Conservation (phyloP, 1,140 invertebrate species). For the Adoxophyes honmai region DNA sequence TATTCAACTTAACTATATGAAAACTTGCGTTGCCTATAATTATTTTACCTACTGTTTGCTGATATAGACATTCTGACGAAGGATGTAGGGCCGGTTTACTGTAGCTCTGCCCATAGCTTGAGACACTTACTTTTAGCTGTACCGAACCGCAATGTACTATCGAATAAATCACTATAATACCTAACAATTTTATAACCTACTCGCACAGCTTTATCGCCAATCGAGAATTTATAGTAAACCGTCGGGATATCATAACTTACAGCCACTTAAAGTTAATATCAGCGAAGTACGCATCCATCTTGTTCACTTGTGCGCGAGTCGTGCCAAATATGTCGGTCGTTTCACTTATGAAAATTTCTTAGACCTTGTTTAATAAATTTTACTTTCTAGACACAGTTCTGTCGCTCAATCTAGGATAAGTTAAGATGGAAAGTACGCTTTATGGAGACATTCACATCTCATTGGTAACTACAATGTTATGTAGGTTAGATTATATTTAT, state of each 20-base stretch:
- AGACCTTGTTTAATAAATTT: constrained; percentile 3
- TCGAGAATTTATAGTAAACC: constrained; percentile 9
- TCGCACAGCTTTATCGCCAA: background rate
- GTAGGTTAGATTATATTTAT: no score
- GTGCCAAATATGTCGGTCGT: constrained; percentile 7
- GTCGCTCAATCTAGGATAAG: no score
- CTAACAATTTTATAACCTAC: background rate
- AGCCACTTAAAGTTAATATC: constrained; percentile 9
- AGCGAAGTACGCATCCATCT: constrained; percentile 6
- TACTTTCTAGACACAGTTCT: background rate
- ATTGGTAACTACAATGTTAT: no score
- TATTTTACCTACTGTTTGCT: no score
- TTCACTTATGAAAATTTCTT: constrained; percentile 13
- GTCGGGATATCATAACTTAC: constrained; percentile 12
- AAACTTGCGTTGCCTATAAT: no score
- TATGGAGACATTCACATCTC: no score
- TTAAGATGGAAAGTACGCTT: no score
- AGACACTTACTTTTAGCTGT: background rate
- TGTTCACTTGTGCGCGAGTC: background rate
- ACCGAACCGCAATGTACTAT: background rate
- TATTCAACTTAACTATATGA: no score
- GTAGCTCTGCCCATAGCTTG: no score
- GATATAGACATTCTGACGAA: no score
- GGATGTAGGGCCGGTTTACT: no score
- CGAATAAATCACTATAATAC: background rate